A percentile compares a stretch with the other conserved stretches of the same genome.
Conservation (phyloP, 2,888 invertebrate species). For the Drosophila diplacantha region DNA sequence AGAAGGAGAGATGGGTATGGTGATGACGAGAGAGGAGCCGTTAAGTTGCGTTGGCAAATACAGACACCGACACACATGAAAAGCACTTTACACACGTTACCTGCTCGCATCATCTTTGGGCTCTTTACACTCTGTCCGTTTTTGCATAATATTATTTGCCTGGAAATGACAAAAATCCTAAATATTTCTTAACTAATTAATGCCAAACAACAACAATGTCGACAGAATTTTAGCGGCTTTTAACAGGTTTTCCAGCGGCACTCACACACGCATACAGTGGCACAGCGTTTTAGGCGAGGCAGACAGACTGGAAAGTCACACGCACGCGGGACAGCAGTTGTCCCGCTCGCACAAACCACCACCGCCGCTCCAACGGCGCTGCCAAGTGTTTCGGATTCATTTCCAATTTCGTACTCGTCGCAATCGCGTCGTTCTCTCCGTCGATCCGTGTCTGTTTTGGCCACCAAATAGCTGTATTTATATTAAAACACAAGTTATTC, state of each 20-base stretch:
- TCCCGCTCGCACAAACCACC: constrained; percentile 46
- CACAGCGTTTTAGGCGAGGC: constrained; percentile 61
- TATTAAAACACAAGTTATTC: constrained; percentile 43
- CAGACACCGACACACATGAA: constrained; percentile 15
- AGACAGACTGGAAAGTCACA: constrained; percentile 58
- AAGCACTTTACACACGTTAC: constrained; percentile 13
- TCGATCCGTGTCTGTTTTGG: constrained; percentile 50
- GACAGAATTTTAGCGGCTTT: constrained; percentile 67
- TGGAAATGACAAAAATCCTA: constrained; percentile 62
- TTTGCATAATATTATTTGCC: constrained; percentile 66
- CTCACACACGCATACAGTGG: constrained; percentile 40
- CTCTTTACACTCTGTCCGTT: constrained; percentile 30
- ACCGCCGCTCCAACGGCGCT: constrained; percentile 24
- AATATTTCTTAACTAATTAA: constrained; percentile 69
- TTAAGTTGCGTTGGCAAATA: constrained; percentile 31
- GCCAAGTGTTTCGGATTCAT: constrained; percentile 52
- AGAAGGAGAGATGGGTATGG: constrained; percentile 5
- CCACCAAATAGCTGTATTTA: constrained; percentile 43
- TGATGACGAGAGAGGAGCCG: constrained; percentile 8
- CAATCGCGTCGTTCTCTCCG: constrained; percentile 61
- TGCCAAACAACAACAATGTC: constrained; percentile 65
- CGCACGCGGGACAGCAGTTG: constrained; percentile 39
- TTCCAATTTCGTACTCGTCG: constrained; percentile 68
- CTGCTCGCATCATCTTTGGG: constrained; percentile 50
- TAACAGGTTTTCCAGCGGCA: constrained; percentile 70